Conservation (phyloP, 2,797 vertebrate species). For the Lithobates sylvaticus region DNA sequence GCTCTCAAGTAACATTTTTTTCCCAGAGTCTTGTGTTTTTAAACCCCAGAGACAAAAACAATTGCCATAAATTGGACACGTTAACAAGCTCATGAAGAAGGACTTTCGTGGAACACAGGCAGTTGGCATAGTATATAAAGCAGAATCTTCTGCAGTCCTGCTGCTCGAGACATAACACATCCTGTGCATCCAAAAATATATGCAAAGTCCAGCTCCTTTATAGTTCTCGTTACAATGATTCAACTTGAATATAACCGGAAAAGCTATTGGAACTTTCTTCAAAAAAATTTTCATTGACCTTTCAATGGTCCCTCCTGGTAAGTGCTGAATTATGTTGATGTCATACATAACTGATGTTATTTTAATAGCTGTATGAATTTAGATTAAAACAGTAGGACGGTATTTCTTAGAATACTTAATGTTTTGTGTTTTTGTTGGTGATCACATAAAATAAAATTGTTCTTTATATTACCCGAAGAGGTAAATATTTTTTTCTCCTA, state of each 20-base stretch:
- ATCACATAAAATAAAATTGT: background rate
- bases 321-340: background rate
- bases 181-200: constrained; percentile 46
- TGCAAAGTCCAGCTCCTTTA: background rate
- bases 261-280: background rate
- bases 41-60: constrained; percentile 96
- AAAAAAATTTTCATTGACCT: background rate
- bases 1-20: constrained; percentile 90
- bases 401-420: background rate
- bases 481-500: constrained; percentile 45
- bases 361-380: background rate
- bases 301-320: background rate
- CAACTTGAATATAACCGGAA: background rate
- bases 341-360: background rate
- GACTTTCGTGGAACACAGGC: constrained; percentile 82
- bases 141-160: constrained; percentile 69
- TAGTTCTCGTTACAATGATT: background rate
- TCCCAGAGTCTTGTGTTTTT: constrained; percentile 90
- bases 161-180: constrained; percentile 83
- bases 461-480: constrained; percentile 24
- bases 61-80: constrained; percentile 99
- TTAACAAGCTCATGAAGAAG: constrained; percentile 99
- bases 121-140: constrained; percentile 76
- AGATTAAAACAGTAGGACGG: background rate
- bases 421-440: background rate